These are phyloP conservation scores for Dryas iulia DNA, from an alignment of 1,140 invertebrate species.

Conservation along the genomic window DNA sequence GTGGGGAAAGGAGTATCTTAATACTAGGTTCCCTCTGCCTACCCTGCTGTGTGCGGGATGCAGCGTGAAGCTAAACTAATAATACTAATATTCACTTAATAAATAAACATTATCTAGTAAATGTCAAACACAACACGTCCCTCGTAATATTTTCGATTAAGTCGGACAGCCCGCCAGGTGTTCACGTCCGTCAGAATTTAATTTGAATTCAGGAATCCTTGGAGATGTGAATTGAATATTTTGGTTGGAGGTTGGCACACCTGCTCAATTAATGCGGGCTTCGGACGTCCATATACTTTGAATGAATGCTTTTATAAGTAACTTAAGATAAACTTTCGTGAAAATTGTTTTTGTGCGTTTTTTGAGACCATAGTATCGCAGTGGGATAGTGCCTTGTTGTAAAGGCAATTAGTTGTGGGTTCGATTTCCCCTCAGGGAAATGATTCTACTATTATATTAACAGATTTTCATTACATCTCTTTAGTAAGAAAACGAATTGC, in stretches of 20 bases:
- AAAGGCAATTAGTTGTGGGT: no score
- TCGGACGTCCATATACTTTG: background rate
- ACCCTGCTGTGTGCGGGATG: no score
- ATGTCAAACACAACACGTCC: background rate
- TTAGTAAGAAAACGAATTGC: no score
- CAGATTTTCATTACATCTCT: no score
- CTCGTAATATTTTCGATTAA: background rate
- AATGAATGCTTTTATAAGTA: conserved; percentile 1
- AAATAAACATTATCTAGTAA: background rate
- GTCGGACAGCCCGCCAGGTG: background rate
- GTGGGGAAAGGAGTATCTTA: no score
- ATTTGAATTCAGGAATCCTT: conserved; percentile 9
- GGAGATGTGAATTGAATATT: conserved; percentile 11
- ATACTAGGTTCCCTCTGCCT: no score
- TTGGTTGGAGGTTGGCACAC: background rate
- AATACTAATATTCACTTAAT: no score
- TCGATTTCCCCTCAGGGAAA: no score
- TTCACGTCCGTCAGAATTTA: conserved; percentile 6
- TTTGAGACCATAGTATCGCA: no score
- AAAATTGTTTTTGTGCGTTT: background rate
- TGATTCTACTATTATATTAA: no score
- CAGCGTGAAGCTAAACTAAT: no score
- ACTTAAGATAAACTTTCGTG: background rate
- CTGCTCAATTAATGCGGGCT: conserved; percentile 6
- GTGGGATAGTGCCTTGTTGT: no score